Percentiles rank a stretch among this genome's conserved stretches.
Conservation (phyloP, 2,888 invertebrate genomes). For the Clanis bilineata region DNA sequence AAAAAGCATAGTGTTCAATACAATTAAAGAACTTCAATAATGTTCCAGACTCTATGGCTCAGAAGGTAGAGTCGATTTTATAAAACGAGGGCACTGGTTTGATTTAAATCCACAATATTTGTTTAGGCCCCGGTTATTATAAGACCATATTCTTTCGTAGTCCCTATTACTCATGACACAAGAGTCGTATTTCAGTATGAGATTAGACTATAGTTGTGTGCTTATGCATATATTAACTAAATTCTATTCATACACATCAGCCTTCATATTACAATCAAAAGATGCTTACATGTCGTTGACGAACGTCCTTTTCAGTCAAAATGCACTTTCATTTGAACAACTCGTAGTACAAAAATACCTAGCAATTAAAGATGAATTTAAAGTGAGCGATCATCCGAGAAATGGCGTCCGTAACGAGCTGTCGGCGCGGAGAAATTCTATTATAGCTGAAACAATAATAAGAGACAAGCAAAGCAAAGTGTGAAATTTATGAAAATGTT, state of each 20-base stretch:
- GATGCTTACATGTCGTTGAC: neutral
- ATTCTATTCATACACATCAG: neutral
- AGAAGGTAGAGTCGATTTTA: too few relatives aligned
- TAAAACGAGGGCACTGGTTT: too few relatives aligned
- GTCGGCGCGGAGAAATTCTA: constrained; percentile 6
- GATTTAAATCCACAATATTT: too few relatives aligned
- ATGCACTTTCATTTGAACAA: neutral
- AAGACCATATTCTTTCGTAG: too few relatives aligned
- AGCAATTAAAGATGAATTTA: neutral
- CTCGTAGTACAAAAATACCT: neutral
- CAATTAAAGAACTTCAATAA: too few relatives aligned
- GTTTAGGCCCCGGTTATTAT: too few relatives aligned
- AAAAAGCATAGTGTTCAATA: too few relatives aligned
- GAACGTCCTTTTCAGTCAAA: neutral
- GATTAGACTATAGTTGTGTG: too few relatives aligned
- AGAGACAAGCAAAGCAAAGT: constrained; percentile 4
- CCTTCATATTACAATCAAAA: neutral
- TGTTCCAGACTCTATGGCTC: too few relatives aligned
- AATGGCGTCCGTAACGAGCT: neutral
- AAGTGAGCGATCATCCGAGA: constrained; percentile 4
- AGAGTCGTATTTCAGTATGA: too few relatives aligned
- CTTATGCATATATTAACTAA: neutral
- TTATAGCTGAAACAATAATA: constrained; percentile 9
- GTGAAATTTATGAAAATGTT: neutral
- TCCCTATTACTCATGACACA: too few relatives aligned